Base-by-base conservation (phyloP, 2,888 invertebrate species). In the Ochropleura plecta region DNA sequence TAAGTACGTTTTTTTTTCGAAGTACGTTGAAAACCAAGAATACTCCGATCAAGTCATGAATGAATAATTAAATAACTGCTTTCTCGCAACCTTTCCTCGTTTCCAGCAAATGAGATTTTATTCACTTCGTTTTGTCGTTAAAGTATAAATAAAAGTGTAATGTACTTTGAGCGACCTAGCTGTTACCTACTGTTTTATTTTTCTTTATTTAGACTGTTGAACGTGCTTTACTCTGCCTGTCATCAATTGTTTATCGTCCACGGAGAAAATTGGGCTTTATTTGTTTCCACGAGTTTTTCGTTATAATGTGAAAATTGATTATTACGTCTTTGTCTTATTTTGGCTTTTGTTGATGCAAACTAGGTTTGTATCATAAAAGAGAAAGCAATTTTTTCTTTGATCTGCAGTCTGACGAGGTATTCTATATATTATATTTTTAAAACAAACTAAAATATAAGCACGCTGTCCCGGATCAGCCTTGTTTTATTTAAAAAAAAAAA, bases 41-140 rank as follows among this genome's bases (percentile, higher is more conserved):
- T 44, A n/a, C 7, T 40, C 20, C 59, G 10, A 72, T 53, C 48
- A n/a, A 48, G 9, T 53, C 51, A 60, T n/a, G 40, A 68, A 68
- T 80, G 48, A 80, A 80, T 79, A 80, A 80, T 80, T 69, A 79
- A 79, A 81, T 60, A 68, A 64, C 67, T 49, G 63, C 68, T 66
- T 79, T 64, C 60, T 70, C 30, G 3, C 44, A 59, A 76, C 60
- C 73, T 73, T 73, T 73, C 57, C 49, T 55, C 60, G 60, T 73
- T 64, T 59, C 46, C 40, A 46, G 79, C 70, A 81, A 75, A 75
- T 72, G 67, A 62, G 51, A 68, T 77, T 71, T 76, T 49, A 81
- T 65, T 76, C 59, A 46, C 70, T 55, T 73, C 75, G 69, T 81
- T 76, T 67, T 74, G 60, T 68, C 67, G 60, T 78, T 55, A 48